phyloP scores from a whole-genome alignment of 2,113 vertebrate genomes.

The Hiodon alosoides region DNA sequence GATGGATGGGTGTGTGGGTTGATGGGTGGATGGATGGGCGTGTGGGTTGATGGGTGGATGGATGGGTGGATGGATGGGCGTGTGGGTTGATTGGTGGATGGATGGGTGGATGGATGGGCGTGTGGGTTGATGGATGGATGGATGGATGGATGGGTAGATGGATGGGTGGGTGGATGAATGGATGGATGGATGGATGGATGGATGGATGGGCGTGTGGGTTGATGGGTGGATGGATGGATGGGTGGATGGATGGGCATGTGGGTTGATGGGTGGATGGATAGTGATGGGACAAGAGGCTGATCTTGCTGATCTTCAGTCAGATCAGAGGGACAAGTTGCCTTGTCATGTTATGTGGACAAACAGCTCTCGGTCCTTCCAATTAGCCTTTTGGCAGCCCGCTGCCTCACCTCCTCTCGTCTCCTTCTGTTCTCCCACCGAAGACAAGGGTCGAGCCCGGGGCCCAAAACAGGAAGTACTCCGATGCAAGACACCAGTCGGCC shows the following conservation, averaged over 20 bases:
- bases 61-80: too few species aligned
- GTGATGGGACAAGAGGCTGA: too few species aligned
- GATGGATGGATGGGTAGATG: too few species aligned
- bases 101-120: too few species aligned
- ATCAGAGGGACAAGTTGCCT: constrained; percentile 35
- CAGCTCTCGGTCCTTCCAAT: constrained; percentile 71
- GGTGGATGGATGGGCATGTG: too few species aligned
- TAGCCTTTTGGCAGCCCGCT: constrained; percentile 71
- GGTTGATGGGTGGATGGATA: too few species aligned
- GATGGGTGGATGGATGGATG: constrained; percentile 47
- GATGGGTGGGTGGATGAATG: neutral
- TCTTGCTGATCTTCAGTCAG: too few species aligned
- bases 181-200: constrained; percentile 22
- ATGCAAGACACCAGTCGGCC: constrained; percentile 74
- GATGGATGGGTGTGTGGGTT: too few species aligned
- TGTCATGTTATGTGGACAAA: constrained; percentile 66
- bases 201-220: constrained; percentile 51
- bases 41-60: too few species aligned
- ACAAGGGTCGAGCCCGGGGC: constrained; percentile 76
- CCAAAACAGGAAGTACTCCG: constrained; percentile 88
- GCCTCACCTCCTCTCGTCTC: constrained; percentile 69
- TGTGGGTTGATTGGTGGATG: too few species aligned
- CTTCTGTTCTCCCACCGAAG: constrained; percentile 73
- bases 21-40: too few species aligned
- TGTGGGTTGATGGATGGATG: too few species aligned